phyloP scores from a whole-genome alignment of 2,888 invertebrate genomes.

The Plagodis dolabraria region DNA sequence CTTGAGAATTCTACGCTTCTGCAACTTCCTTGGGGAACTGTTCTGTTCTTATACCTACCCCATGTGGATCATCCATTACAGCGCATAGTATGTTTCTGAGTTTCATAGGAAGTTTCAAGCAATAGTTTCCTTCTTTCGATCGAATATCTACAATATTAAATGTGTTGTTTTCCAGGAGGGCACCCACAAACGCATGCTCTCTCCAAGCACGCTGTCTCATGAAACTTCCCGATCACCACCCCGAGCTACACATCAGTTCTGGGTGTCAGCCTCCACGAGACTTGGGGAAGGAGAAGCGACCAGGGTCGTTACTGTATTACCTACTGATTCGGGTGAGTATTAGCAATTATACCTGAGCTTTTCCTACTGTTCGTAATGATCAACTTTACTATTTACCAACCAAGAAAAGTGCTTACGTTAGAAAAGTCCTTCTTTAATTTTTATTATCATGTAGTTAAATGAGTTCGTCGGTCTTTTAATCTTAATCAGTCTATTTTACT shows the following conservation, averaged over 20 bases:
- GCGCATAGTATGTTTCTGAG: no score
- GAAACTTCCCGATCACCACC: slow-evolving; percentile 89
- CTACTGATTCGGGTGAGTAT: slow-evolving; percentile 86
- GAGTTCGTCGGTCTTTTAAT: background rate
- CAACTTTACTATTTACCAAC: no score
- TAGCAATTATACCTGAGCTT: no score
- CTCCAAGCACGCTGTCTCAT: slow-evolving; percentile 88
- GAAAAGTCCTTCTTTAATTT: background rate
- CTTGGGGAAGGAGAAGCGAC: slow-evolving; percentile 94
- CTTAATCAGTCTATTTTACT: background rate
- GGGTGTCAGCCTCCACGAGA: slow-evolving; percentile 90
- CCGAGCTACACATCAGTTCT: slow-evolving; percentile 90
- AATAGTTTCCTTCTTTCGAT: no score
- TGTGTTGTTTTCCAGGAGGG: slow-evolving; percentile 82
- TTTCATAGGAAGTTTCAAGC: no score
- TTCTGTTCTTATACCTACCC: no score
- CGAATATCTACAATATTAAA: background rate
- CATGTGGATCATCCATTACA: no score
- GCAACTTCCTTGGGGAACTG: no score
- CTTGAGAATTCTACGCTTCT: no score
- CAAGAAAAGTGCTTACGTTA: no score
- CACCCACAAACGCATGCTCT: slow-evolving; percentile 90
- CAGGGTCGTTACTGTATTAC: slow-evolving; percentile 90
- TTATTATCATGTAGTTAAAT: slow-evolving; percentile 14
- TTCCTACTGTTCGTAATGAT: no score